A percentile compares a stretch with the other conserved stretches of the same genome.
Conservation (phyloP, 2,113 vertebrate species). For the Oncorhynchus keta region DNA sequence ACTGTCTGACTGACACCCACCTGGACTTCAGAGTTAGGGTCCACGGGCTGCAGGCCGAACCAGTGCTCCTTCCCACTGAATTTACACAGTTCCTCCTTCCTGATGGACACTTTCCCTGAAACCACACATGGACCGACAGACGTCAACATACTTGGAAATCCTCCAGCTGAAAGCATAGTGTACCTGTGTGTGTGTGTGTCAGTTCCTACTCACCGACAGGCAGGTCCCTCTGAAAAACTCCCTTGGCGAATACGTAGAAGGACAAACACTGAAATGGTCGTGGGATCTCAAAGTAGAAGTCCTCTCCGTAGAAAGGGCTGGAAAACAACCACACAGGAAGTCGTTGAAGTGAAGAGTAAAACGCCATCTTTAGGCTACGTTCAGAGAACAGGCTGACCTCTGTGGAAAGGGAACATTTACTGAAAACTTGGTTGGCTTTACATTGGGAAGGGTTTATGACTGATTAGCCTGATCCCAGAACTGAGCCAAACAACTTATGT, state of each 20-base stretch:
- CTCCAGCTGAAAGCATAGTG: too few species aligned
- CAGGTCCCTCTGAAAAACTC: slow-evolving; percentile 90
- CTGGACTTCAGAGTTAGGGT: slow-evolving; percentile 97
- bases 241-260: slow-evolving; percentile 97
- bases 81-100: slow-evolving; percentile 91
- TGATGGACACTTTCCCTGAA: slow-evolving; percentile 93
- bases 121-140: slow-evolving; percentile 32
- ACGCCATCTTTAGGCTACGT: too few species aligned
- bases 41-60: slow-evolving; percentile 91
- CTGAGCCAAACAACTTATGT: too few species aligned
- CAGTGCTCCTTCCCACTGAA: slow-evolving; percentile 92
- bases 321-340: slow-evolving; percentile 32
- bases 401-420: slow-evolving; percentile 1
- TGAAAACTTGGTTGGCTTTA: too few species aligned
- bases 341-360: background rate
- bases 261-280: slow-evolving; percentile 96
- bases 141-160: slow-evolving; percentile 66
- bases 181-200: background rate
- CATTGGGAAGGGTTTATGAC: too few species aligned
- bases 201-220: slow-evolving; percentile 84
- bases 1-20: slow-evolving; percentile 67
- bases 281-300: slow-evolving; percentile 98
- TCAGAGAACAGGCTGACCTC: slow-evolving; percentile 8
- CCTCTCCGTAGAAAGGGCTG: slow-evolving; percentile 97
- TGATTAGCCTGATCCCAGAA: too few species aligned